Evolutionary conservation across 2,888 invertebrate species (phyloP).

Genomic region (Lycaena phlaeas): DNA sequence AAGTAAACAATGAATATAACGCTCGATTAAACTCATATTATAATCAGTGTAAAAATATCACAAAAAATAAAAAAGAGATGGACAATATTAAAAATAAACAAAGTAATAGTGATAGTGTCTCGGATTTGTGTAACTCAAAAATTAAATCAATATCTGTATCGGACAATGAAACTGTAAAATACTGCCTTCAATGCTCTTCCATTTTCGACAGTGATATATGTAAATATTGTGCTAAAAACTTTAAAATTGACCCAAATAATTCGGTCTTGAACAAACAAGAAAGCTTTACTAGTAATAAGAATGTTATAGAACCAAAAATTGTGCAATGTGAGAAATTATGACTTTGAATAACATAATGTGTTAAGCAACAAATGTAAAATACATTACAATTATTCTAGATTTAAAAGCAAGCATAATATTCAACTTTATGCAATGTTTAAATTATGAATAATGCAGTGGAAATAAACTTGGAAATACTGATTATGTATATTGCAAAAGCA

Average conservation of each 20-base stretch:
- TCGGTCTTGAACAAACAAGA: not conserved
- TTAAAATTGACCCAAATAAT: not conserved
- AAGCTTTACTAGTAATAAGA: too few species aligned
- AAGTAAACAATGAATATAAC: conserved; percentile 19
- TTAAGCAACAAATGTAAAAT: too few species aligned
- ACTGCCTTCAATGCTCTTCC: conserved; percentile 35
- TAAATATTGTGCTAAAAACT: conserved; percentile 26
- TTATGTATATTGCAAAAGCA: too few species aligned
- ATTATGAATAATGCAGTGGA: too few species aligned
- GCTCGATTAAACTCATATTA: conserved; percentile 15
- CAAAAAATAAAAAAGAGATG: conserved; percentile 6
- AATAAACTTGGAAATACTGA: too few species aligned
- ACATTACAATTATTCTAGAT: too few species aligned
- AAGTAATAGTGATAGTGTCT: conserved; percentile 8
- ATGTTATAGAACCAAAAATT: too few species aligned
- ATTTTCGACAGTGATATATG: conserved; percentile 34
- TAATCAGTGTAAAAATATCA: conserved; percentile 14
- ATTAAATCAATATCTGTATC: conserved; percentile 25
- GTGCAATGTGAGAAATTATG: too few species aligned
- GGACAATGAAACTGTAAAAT: conserved; percentile 26
- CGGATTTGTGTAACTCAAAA: conserved; percentile 12
- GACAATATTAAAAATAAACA: conserved; percentile 16
- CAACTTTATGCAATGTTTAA: too few species aligned
- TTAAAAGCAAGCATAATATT: too few species aligned
- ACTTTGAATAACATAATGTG: too few species aligned